A percentile compares a stretch with the other conserved stretches of the same genome.
These are phyloP conservation scores for Ectropis crepuscularia DNA, from an alignment of 2,888 invertebrate species.

Conservation along the genomic window DNA sequence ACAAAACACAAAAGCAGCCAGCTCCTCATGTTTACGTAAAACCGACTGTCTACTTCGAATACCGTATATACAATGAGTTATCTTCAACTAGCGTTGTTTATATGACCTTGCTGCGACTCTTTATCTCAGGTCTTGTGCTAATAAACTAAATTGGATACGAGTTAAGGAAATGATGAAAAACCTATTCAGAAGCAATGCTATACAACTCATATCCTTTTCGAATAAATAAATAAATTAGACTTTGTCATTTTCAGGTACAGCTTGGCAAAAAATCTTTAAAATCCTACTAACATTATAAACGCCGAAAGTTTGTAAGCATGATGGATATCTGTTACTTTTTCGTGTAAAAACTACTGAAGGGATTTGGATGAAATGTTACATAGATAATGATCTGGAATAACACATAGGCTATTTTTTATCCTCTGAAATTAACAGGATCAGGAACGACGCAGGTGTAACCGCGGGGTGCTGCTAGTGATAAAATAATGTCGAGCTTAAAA, in stretches of 20 bases:
- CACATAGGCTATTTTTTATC: too few relatives aligned
- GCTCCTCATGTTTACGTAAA: constrained; percentile 44
- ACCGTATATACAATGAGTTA: constrained; percentile 23
- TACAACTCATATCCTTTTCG: constrained; percentile 4
- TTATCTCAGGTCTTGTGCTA: constrained; percentile 37
- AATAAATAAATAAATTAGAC: constrained; percentile 3
- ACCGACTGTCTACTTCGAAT: constrained; percentile 24
- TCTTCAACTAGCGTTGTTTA: constrained; percentile 22
- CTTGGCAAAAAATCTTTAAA: too few relatives aligned
- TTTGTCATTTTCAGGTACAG: not conserved
- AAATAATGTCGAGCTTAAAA: too few relatives aligned
- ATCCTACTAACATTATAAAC: too few relatives aligned
- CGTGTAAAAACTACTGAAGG: too few relatives aligned
- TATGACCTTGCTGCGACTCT: constrained; percentile 39
- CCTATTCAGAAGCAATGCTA: constrained; percentile 13
- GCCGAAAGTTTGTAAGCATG: too few relatives aligned
- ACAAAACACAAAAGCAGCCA: constrained; percentile 40
- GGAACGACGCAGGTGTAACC: too few relatives aligned
- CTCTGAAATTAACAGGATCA: too few relatives aligned
- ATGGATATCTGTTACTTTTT: too few relatives aligned
- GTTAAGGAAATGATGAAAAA: constrained; percentile 30
- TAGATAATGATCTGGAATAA: too few relatives aligned
- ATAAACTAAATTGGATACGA: constrained; percentile 39
- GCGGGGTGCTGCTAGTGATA: too few relatives aligned
- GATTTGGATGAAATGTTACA: too few relatives aligned